Evolutionary conservation across 2,888 invertebrate genomes (phyloP), one percentile per base, ranked within the genome.

Genomic region (Ochropleura leucogaster): DNA sequence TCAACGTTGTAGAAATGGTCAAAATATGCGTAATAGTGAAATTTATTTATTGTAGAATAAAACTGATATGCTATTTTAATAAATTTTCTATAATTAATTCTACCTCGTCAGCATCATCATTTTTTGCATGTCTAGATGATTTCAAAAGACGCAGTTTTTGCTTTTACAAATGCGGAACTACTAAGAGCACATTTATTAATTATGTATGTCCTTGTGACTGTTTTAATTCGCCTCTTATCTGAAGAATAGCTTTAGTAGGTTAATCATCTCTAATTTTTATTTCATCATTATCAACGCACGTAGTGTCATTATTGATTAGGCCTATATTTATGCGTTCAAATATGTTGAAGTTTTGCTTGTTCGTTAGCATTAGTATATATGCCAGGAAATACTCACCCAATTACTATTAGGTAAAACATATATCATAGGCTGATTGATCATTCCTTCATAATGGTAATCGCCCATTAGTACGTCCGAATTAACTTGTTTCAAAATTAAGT

Each of bases 41-140:
- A 64, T 20, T 16, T 30, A 30, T 6, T 20, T 18, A 18, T 20
- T n/a, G 18, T 53, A 7, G 9, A 51, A 63, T 57, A 10, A 51
- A 53, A 9, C n/a, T 4, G 12, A 20, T 12, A 20, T 1, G 12
- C 49, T 65, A 55, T 18, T 30, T 46, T 44, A 59, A 70, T 30
- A 66, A 49, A 71, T 71, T 16, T 40, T 53, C 8, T 20, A 49
- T 44, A 44, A 67, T 59, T 46, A 47, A 53, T 72, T 47, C 47
- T 64, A 16, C 47, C 8, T 42, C 68, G 53, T 64, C 57, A 68
- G 46, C 53, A 46, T 65, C 65, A 44, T 18, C 0, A 55, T 53
- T 64, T 64, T 49, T 55, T 68, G 49, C 51, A 67, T 30, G 18
- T 63, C 63, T 51, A 18, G 30, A 12, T n/a, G 60, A 42, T 30